phyloP scores from a whole-genome alignment of 1,140 invertebrate genomes.

The Anthonomus grandis region DNA sequence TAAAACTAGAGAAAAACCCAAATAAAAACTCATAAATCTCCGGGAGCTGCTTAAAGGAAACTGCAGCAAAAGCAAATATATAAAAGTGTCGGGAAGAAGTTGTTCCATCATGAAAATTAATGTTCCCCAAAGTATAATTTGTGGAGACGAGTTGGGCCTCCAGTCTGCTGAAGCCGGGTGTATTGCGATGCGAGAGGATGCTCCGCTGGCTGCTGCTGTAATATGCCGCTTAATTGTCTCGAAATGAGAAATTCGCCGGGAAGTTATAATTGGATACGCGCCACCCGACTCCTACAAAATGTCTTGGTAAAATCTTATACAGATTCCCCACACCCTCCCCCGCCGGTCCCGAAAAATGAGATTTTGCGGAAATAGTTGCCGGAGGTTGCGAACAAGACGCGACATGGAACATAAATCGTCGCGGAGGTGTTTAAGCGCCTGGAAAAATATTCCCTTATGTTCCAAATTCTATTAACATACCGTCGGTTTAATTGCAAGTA shows the following conservation, averaged over 20 bases:
- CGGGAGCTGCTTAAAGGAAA: slow-evolving; percentile 11
- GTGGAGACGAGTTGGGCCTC: slow-evolving; percentile 43
- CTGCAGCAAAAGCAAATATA: slow-evolving; percentile 21
- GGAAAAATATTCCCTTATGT: slow-evolving; percentile 9
- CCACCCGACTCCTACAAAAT: slow-evolving; percentile 30
- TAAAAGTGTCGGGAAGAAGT: slow-evolving; percentile 28
- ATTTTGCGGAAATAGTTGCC: slow-evolving; percentile 23
- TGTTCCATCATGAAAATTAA: slow-evolving; percentile 52
- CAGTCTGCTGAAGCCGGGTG: too few relatives aligned
- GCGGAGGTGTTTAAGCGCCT: slow-evolving; percentile 4
- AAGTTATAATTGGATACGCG: slow-evolving; percentile 52
- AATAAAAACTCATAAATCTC: slow-evolving; percentile 18
- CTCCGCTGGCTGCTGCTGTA: slow-evolving; percentile 49
- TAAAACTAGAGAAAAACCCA: slow-evolving; percentile 6
- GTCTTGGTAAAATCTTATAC: slow-evolving; percentile 39
- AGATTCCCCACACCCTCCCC: slow-evolving; percentile 29
- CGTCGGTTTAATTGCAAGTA: too few relatives aligned
- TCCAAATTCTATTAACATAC: too few relatives aligned
- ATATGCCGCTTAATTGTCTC: slow-evolving; percentile 53
- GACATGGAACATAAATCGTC: slow-evolving; percentile 14
- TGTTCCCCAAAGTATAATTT: slow-evolving; percentile 53
- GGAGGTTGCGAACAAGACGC: slow-evolving; percentile 11
- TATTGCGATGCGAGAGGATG: slow-evolving; percentile 47
- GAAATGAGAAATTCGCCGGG: slow-evolving; percentile 52
- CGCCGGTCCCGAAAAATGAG: slow-evolving; percentile 31